Evolutionary conservation across 2,888 invertebrate genomes (phyloP).

Genomic region (Craniophora ligustri): DNA sequence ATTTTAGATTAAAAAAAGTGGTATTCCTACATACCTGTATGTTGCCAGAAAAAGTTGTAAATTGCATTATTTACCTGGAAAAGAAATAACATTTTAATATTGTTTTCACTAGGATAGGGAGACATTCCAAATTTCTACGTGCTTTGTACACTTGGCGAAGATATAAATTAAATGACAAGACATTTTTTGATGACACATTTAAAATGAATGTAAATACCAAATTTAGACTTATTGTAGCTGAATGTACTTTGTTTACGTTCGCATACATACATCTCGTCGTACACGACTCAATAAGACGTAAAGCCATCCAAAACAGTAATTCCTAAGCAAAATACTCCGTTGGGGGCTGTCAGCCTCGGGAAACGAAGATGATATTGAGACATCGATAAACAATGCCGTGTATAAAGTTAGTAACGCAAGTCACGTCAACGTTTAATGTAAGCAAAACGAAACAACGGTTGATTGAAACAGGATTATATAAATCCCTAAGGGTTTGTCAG

Average conservation of each 20-base stretch:
- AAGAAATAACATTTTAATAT: background rate
- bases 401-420: slow-evolving; percentile 21
- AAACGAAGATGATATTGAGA: slow-evolving; percentile 20
- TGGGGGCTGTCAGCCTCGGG: slow-evolving; percentile 6
- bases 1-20: too few species aligned
- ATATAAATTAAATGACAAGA: too few species aligned
- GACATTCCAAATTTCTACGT: too few species aligned
- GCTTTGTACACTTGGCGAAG: too few species aligned
- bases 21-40: too few species aligned
- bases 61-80: background rate
- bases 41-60: too few species aligned
- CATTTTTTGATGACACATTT: too few species aligned
- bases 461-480: slow-evolving; percentile 63
- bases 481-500: slow-evolving; percentile 54
- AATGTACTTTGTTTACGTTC: background rate
- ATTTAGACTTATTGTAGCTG: too few species aligned
- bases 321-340: slow-evolving; percentile 10
- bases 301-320: slow-evolving; percentile 16
- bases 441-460: slow-evolving; percentile 51
- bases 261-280: background rate
- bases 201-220: too few species aligned
- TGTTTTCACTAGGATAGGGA: too few species aligned
- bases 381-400: slow-evolving; percentile 7
- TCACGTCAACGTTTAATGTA: slow-evolving; percentile 62
- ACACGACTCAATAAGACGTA: background rate